phyloP scores from a whole-genome alignment of 2,113 vertebrate species.

The Galemys pyrenaicus region DNA sequence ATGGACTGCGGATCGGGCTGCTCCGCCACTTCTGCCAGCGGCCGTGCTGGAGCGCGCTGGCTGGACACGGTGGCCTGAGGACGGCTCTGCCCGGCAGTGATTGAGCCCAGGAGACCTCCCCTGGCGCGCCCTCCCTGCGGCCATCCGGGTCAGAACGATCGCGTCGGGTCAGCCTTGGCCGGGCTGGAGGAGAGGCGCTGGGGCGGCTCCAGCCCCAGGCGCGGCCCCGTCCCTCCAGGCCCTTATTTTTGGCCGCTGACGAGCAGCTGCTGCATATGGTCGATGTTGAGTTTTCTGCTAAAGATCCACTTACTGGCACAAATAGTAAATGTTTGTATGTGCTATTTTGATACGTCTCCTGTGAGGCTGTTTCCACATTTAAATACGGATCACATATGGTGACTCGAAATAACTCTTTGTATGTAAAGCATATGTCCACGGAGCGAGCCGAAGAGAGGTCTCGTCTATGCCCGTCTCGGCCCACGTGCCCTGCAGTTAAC shows the following conservation, averaged over 20 bases:
- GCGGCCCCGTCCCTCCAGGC: constrained; percentile 36
- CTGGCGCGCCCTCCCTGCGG: too few relatives aligned
- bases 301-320: constrained; percentile 71
- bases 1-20: too few relatives aligned
- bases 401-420: constrained; percentile 77
- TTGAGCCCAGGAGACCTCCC: too few relatives aligned
- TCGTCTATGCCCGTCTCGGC: constrained; percentile 15
- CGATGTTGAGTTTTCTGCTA: constrained; percentile 52
- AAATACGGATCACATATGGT: constrained; percentile 75
- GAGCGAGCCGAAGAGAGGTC: constrained; percentile 72
- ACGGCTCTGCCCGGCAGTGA: too few relatives aligned
- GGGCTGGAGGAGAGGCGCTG: too few relatives aligned
- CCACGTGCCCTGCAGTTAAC: too few relatives aligned
- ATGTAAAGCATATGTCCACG: constrained; percentile 73
- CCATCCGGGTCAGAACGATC: too few relatives aligned
- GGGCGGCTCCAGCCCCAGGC: too few relatives aligned
- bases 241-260: constrained; percentile 59
- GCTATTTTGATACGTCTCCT: constrained; percentile 80
- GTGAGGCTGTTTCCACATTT: constrained; percentile 77
- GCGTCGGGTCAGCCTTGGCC: too few relatives aligned
- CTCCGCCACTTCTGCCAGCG: too few relatives aligned
- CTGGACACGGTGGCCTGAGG: too few relatives aligned
- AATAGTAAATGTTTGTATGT: constrained; percentile 76
- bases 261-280: constrained; percentile 61
- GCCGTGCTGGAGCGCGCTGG: too few relatives aligned